Conservation (phyloP, 2,113 vertebrate genomes). For the Pluvialis apricaria region DNA sequence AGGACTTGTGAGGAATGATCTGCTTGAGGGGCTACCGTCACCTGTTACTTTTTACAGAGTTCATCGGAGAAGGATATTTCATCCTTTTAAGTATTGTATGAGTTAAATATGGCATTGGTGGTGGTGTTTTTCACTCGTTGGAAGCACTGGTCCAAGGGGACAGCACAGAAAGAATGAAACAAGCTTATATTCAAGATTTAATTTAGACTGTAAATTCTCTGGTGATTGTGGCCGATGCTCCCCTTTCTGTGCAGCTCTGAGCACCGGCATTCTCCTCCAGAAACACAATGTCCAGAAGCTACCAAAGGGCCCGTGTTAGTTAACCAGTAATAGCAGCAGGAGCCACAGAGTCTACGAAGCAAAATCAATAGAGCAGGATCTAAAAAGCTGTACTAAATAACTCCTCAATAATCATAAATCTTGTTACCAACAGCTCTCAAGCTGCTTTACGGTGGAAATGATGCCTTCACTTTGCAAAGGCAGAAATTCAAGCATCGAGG, state of each 20-base stretch:
- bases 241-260: background rate
- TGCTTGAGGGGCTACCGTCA: background rate
- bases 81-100: background rate
- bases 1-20: background rate
- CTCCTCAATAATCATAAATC: constrained; percentile 38
- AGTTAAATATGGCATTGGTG: background rate
- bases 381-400: constrained; percentile 33
- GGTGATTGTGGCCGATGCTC: background rate
- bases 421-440: background rate
- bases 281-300: background rate
- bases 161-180: background rate
- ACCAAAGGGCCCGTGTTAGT: rapidly evolving
- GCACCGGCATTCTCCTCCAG: background rate
- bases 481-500: background rate
- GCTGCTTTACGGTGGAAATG: background rate
- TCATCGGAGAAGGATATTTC: background rate
- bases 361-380: constrained; percentile 25
- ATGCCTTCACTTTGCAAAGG: background rate
- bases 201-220: background rate
- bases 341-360: background rate
- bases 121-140: background rate
- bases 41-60: background rate
- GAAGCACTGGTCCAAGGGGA: background rate
- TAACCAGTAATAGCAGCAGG: background rate
- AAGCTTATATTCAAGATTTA: background rate